Evolutionary conservation across 1,140 invertebrate species (phyloP).

Genomic region (Leptopilina clavipes): DNA sequence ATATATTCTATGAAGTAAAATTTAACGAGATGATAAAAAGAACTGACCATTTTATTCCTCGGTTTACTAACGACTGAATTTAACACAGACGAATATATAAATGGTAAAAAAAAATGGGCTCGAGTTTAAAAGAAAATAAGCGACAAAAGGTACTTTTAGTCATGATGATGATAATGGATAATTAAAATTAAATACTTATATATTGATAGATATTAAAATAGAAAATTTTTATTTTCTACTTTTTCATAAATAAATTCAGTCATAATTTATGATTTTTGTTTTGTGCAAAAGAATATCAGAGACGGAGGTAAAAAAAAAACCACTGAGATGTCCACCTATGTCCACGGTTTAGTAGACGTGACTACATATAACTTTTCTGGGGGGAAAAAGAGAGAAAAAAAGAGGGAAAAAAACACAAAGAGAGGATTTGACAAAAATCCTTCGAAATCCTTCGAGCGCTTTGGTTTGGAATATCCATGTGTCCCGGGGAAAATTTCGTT

Average conservation of each 20-base stretch:
- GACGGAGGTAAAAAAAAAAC: not conserved
- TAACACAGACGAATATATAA: too few relatives aligned
- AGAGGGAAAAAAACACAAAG: not conserved
- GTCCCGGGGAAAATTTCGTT: constrained; percentile 18
- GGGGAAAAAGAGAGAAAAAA: not conserved
- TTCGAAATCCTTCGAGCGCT: not conserved
- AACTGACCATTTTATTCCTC: not conserved
- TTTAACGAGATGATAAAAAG: constrained; percentile 2
- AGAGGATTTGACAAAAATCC: constrained; percentile 28
- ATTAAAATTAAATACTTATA: too few relatives aligned
- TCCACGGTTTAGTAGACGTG: constrained; percentile 19
- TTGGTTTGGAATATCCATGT: not conserved
- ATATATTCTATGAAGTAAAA: not conserved
- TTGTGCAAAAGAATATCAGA: not conserved
- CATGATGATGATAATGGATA: too few relatives aligned
- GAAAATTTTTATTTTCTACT: too few relatives aligned
- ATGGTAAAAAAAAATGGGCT: too few relatives aligned
- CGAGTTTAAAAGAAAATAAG: too few relatives aligned
- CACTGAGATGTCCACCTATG: constrained; percentile 5
- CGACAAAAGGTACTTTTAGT: too few relatives aligned
- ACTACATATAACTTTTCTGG: not conserved
- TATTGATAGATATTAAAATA: too few relatives aligned
- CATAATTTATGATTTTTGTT: too few relatives aligned
- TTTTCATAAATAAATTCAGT: too few relatives aligned
- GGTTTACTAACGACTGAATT: not conserved